Evolutionary conservation across 2,797 vertebrate species (phyloP), one percentile per base, ranked within the genome.

Genomic region (Gephyroberyx darwinii): DNA sequence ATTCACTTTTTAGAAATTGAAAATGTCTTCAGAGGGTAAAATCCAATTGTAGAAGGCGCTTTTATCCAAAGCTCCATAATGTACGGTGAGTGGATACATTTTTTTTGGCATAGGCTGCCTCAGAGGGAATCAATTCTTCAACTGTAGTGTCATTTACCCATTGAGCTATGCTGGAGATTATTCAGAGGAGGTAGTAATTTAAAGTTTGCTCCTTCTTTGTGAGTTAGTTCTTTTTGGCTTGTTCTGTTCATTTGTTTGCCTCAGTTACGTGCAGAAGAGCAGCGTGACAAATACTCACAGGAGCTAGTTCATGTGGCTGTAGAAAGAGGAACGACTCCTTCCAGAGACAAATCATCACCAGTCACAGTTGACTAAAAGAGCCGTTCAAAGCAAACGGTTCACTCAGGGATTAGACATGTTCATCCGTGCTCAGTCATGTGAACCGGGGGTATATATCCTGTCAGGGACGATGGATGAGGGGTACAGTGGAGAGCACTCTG

Each of bases 381-480:
- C 63, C 63, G 12, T 53, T 66, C 12, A 51, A 41, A 56, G 62
- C 55, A 51, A 64, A 77, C 14, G n/a, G 39, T 59, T 75, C 62
- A 39, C 55, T 69, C 63, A 19, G 22, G 57, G 35, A 74, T 82
- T 61, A 67, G 80, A 80, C 65, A 48, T 79, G 86, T 84, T 83
- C 82, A 78, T 79, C 81, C 75, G 45, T 64, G 80, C 65, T 80
- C 77, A 65, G 57, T 70, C 83, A 68, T 75, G 81, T 77, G 80
- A 45, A 63, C 50, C 55, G 5, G 14, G 55, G 75, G 48, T 69
- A 13, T 62, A 59, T 75, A 19, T 64, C 10, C 78, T 87, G 88
- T 89, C 85, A 83, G 17, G 19, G 59, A 84, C n/a, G 88, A 88
- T 78, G 74, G 84, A 91, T 86, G 83, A 74, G 19, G 3, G 80